Evolutionary conservation across 2,888 invertebrate genomes (phyloP).

Genomic region (Conchocele bisecta): DNA sequence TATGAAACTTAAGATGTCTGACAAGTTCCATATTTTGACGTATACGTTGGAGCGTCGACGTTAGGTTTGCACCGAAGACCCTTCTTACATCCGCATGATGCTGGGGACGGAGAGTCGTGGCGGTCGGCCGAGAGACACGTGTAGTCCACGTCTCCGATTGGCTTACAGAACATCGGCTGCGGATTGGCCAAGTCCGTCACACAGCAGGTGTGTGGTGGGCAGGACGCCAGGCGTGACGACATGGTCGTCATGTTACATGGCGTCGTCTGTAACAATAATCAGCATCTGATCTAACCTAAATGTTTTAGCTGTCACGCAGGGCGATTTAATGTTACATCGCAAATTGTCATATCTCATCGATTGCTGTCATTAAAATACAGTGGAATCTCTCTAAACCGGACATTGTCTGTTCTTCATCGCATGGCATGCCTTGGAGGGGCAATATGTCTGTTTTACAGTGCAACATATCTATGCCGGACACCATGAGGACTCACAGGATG

Average conservation of each 20-base stretch:
- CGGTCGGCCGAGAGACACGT: constrained; percentile 40
- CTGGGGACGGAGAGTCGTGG: constrained; percentile 19
- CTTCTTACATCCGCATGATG: constrained; percentile 32
- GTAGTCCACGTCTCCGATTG: constrained; percentile 36
- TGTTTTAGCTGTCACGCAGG: no score
- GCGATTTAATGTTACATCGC: no score
- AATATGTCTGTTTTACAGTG: no score
- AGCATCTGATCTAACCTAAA: no score
- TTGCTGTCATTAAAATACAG: no score
- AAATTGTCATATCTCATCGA: no score
- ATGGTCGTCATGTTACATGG: constrained; percentile 39
- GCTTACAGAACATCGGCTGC: constrained; percentile 40
- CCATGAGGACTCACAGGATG: no score
- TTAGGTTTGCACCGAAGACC: constrained; percentile 45
- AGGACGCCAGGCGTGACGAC: constrained; percentile 21
- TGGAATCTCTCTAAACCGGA: no score
- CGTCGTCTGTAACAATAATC: neutral
- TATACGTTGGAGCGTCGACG: constrained; percentile 44
- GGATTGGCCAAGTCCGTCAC: constrained; percentile 35
- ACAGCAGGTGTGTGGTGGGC: constrained; percentile 46
- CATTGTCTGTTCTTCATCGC: no score
- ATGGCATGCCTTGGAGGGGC: no score
- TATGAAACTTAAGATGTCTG: no score
- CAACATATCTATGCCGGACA: no score
- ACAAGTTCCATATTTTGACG: constrained; percentile 46